Conservation (phyloP, 2,113 vertebrate genomes). For the Odocoileus virginianus region DNA sequence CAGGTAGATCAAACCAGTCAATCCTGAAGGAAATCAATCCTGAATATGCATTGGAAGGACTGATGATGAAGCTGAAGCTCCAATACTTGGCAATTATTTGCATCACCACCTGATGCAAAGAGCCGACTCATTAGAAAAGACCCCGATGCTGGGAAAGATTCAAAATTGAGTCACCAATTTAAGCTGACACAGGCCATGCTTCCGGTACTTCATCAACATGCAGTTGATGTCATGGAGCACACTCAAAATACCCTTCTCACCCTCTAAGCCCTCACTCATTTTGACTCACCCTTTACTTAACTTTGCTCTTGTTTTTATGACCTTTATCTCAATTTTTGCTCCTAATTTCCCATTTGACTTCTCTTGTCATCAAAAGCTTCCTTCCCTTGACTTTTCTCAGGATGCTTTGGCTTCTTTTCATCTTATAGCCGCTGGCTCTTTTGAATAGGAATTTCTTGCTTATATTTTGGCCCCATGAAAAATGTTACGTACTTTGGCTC, state of each 20-base stretch:
- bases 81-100: neutral
- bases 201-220: neutral
- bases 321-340: neutral
- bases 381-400: neutral
- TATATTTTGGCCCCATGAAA: neutral
- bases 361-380: neutral
- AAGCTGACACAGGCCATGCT: neutral
- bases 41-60: neutral
- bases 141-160: neutral
- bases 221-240: neutral
- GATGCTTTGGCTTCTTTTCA: neutral
- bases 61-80: neutral
- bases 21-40: neutral
- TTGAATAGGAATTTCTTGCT: neutral
- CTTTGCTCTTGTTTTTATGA: neutral
- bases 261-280: neutral
- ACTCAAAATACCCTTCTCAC: neutral
- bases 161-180: neutral
- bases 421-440: neutral
- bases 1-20: neutral
- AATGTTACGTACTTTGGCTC: neutral
- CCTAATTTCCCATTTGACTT: neutral
- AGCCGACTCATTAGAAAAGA: neutral
- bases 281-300: neutral
- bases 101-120: neutral